Evolutionary conservation across 2,888 invertebrate genomes (phyloP).

Genomic region (Nasonovia ribisnigri): DNA sequence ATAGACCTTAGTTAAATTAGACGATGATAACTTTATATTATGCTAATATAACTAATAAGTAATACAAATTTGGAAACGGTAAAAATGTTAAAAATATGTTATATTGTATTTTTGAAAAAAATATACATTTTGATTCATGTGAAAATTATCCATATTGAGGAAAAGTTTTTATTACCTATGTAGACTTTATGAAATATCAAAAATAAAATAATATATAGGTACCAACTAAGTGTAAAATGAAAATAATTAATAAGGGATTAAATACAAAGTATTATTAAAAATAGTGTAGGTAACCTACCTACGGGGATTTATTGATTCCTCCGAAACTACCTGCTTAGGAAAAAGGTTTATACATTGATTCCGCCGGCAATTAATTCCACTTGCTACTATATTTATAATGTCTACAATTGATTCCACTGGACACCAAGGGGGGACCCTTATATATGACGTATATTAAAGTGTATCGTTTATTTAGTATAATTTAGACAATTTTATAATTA

Average conservation of each 20-base stretch:
- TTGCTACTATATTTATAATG: too few species aligned
- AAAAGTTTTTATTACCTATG: neutral
- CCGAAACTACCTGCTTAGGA: too few species aligned
- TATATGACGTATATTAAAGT: too few species aligned
- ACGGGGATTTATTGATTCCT: too few species aligned
- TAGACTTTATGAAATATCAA: neutral
- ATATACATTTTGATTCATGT: neutral
- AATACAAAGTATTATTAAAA: neutral
- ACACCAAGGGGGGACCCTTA: too few species aligned
- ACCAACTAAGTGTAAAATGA: neutral
- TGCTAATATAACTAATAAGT: neutral
- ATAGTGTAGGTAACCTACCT: neutral
- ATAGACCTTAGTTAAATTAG: neutral
- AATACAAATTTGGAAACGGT: neutral
- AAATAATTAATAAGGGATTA: neutral
- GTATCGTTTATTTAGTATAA: too few species aligned
- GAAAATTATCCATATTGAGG: neutral
- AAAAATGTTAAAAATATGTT: neutral
- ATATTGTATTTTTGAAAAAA: neutral
- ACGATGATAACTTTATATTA: neutral
- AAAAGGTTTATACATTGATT: too few species aligned
- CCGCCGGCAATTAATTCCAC: too few species aligned
- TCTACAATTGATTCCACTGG: too few species aligned
- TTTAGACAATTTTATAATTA: too few species aligned
- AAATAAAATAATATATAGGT: neutral